Base-by-base conservation (phyloP, 2,888 invertebrate species). In the Pollenia amentaria region DNA sequence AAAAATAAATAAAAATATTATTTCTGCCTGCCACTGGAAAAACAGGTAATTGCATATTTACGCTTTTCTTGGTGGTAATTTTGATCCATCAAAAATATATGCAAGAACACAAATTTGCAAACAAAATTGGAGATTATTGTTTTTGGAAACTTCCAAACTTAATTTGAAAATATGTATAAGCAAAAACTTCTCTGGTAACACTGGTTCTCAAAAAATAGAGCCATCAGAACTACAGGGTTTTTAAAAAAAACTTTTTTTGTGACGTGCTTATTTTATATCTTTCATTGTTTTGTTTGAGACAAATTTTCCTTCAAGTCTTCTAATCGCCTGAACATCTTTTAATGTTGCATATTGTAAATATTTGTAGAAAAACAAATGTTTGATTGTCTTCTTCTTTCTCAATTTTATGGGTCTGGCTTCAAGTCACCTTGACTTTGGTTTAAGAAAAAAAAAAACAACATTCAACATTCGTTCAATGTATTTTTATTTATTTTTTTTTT, bases 391-490 rank as follows among this genome's bases (percentile, higher is more conserved):
- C 42, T 46, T 60, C 11, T 29, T 65, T 42, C 14, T 7, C 12
- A 48, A 65, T 48, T 64, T 10, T 40, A 16, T 73, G 9, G 42
- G 60, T 65, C 51, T 73, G 57, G 4, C 73, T 53, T 84, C 2
- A 72, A 40, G 14, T 81, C 80, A 85, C 85, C 85, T 85, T 85
- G 85, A 85, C 85, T 80, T 76, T 85, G 84, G 48, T 48, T 84
- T 64, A 29, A 29, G 29, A 29, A 29, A 29, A 29, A 29, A n/a
- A 42, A 44, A 69, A 70, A 42, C 62, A 55, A 48, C 70, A 67
- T 48, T 21, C 69, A 53, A 40, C 18, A 44, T 53, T 42, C 18
- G 18, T 51, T 75, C 18, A 72, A 72, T 73, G 65, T 55, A n/a
- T 44, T 51, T 79, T 64, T 53, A 7, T 29, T 6, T 42, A 9